phyloP scores from a whole-genome alignment of 1,140 invertebrate genomes.

The Reticulitermes speratus region DNA sequence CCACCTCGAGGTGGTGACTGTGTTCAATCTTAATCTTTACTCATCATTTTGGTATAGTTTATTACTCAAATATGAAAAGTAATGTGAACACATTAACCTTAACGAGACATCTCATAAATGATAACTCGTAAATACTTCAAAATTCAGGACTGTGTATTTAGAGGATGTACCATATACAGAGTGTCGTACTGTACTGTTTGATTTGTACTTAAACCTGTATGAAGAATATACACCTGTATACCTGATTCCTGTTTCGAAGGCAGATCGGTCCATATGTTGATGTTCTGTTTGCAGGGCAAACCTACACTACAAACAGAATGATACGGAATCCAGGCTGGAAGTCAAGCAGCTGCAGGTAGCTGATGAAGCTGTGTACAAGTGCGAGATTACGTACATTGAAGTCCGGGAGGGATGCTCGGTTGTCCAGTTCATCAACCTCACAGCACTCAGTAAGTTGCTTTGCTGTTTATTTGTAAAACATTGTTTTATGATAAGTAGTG shows the following conservation, averaged over 20 bases:
- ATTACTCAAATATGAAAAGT: background rate
- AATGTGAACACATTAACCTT: background rate
- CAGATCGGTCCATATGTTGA: background rate
- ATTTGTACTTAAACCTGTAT: background rate
- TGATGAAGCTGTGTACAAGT: conserved; percentile 81
- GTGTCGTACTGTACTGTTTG: background rate
- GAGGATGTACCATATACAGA: background rate
- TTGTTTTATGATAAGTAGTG: too few species aligned
- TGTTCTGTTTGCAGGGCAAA: conserved; percentile 62
- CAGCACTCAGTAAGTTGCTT: conserved; percentile 70
- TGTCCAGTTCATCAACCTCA: conserved; percentile 74
- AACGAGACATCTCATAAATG: background rate
- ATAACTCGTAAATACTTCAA: background rate
- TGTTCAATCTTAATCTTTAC: background rate
- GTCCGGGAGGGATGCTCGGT: conserved; percentile 74
- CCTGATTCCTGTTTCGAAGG: background rate
- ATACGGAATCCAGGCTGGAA: conserved; percentile 63
- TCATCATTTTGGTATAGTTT: background rate
- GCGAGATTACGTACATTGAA: conserved; percentile 81
- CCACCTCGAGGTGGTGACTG: too few species aligned
- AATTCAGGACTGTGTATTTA: background rate
- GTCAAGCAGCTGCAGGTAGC: conserved; percentile 65
- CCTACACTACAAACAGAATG: conserved; percentile 62
- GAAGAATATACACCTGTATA: background rate
- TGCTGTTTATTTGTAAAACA: background rate